Evolutionary conservation across 2,888 invertebrate genomes (phyloP).

Genomic region (Ochropacha duplaris): DNA sequence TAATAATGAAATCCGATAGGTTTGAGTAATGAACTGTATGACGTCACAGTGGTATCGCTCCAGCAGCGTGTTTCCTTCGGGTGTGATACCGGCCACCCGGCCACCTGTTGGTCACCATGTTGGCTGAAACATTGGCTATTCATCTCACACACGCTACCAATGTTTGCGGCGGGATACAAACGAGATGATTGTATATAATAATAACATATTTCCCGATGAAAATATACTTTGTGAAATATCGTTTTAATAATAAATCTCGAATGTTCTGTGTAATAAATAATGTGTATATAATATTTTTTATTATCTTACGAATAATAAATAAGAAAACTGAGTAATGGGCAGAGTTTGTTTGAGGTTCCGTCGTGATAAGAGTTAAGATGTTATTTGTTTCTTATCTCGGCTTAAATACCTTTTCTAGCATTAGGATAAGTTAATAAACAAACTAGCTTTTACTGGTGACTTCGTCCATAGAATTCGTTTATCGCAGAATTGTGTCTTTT

Average conservation of each 20-base stretch:
- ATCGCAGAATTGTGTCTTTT: no score
- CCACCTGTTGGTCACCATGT: not conserved
- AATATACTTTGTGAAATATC: not conserved
- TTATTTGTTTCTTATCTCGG: not conserved
- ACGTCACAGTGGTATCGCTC: not conserved
- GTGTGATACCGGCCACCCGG: not conserved
- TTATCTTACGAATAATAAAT: not conserved
- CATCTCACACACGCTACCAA: not conserved
- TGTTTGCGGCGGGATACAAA: not conserved
- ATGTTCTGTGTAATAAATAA: not conserved
- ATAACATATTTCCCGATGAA: not conserved
- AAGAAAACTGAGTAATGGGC: not conserved
- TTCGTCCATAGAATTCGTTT: no score
- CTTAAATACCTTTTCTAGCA: not conserved
- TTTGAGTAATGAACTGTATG: not conserved
- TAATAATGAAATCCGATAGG: not conserved
- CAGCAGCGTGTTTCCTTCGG: not conserved
- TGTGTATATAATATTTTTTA: not conserved
- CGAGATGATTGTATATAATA: not conserved
- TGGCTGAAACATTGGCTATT: not conserved
- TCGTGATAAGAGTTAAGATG: not conserved
- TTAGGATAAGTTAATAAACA: no score
- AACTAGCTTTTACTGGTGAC: no score
- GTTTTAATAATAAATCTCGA: not conserved
- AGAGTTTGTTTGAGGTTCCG: not conserved